Evolutionary conservation across 2,888 invertebrate genomes (phyloP).

Genomic region (Phyllotreta striolata): DNA sequence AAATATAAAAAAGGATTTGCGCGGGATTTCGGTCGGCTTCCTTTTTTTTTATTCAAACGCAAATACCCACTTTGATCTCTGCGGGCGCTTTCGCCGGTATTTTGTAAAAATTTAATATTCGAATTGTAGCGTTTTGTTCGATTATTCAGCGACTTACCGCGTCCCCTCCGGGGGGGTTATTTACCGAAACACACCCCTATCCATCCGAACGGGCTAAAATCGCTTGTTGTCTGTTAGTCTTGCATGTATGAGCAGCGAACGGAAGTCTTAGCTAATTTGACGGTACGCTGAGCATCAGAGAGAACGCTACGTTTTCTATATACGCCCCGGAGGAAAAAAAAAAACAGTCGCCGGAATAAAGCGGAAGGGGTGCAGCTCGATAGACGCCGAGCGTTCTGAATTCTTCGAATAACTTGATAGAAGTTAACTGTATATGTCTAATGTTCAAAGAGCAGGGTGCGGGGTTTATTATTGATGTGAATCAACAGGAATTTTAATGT

Average conservation of each 20-base stretch:
- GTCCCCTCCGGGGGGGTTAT: not conserved
- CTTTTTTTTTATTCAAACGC: too few relatives aligned
- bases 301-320: slow-evolving; percentile 12
- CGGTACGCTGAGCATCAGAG: slow-evolving; percentile 15
- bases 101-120: too few relatives aligned
- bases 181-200: not conserved
- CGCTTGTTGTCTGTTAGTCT: slow-evolving; percentile 18
- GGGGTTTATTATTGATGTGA: too few relatives aligned
- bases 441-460: not conserved
- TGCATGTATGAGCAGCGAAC: slow-evolving; percentile 21
- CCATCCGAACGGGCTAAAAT: slow-evolving; percentile 1
- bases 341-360: not conserved
- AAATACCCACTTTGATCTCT: too few relatives aligned
- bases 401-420: slow-evolving; percentile 16
- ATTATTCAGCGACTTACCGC: too few relatives aligned
- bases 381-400: not conserved
- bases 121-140: too few relatives aligned
- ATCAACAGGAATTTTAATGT: too few relatives aligned
- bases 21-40: too few relatives aligned
- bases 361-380: slow-evolving; percentile 1
- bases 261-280: slow-evolving; percentile 17
- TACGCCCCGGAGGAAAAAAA: not conserved
- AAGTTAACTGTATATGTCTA: too few relatives aligned
- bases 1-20: too few relatives aligned
- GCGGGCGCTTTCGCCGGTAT: too few relatives aligned